Conservation (phyloP, 2,888 invertebrate species). For the Polydrusus pterygomalis region DNA sequence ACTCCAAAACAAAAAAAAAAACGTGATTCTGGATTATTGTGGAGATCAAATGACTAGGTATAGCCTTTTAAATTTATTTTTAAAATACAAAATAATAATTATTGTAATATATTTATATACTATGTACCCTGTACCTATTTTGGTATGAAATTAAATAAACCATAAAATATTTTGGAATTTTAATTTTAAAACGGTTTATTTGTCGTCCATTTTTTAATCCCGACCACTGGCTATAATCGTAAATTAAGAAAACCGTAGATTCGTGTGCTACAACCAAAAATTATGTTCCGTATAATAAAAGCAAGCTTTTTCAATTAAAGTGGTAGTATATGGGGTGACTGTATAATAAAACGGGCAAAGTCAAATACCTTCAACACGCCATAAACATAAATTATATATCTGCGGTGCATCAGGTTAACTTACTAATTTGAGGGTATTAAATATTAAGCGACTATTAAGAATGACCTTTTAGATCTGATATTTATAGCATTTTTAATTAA, state of each 20-base stretch:
- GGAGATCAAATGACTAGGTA: too few species aligned
- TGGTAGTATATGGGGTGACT: constrained; percentile 44
- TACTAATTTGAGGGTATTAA: constrained; percentile 9
- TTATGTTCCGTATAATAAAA: constrained; percentile 49
- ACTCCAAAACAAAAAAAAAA: too few species aligned
- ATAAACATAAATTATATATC: constrained; percentile 46
- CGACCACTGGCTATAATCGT: constrained; percentile 42
- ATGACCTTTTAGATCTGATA: background rate
- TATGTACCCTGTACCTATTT: too few species aligned
- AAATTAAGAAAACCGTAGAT: constrained; percentile 47
- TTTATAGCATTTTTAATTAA: too few species aligned
- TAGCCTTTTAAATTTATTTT: too few species aligned
- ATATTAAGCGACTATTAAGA: background rate
- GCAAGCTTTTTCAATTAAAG: constrained; percentile 55
- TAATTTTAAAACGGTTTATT: background rate
- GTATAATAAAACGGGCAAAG: constrained; percentile 45
- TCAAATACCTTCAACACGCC: constrained; percentile 48
- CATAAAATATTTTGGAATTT: too few species aligned
- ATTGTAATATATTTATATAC: too few species aligned
- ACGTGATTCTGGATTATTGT: too few species aligned
- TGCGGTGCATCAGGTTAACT: constrained; percentile 18
- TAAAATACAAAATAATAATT: too few species aligned
- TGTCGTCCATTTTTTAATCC: background rate
- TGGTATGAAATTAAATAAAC: too few species aligned
- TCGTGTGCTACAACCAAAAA: constrained; percentile 52